phyloP scores from a whole-genome alignment of 2,113 vertebrate genomes.

The Peromyscus californicus region DNA sequence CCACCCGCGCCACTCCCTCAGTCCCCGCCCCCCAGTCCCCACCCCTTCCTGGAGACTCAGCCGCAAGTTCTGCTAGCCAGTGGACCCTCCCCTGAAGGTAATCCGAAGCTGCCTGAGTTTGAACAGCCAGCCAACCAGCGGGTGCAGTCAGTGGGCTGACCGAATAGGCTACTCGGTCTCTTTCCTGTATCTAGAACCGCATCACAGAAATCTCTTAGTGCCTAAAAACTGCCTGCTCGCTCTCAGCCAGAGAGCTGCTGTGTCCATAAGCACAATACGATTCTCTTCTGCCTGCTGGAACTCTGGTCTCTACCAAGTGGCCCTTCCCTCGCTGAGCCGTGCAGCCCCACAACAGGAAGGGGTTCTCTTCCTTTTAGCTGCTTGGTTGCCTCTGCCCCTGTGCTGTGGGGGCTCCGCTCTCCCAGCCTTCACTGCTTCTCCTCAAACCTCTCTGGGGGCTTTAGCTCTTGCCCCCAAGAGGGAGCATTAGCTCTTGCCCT shows the following conservation, averaged over 20 bases:
- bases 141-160: constrained; percentile 77
- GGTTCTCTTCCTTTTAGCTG: neutral
- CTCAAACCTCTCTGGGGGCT: neutral
- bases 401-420: neutral
- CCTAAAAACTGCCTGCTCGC: constrained; percentile 88
- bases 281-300: constrained; percentile 76
- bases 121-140: constrained; percentile 66
- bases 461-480: constrained; percentile 17
- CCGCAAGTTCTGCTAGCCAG: neutral
- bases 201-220: constrained; percentile 89
- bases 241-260: constrained; percentile 88
- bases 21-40: neutral
- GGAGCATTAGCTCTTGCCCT: constrained; percentile 26
- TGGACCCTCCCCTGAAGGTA: constrained; percentile 4
- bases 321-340: neutral
- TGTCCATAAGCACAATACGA: constrained; percentile 91
- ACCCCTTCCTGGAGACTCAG: constrained; percentile 35
- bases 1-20: neutral
- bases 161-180: constrained; percentile 81
- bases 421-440: neutral
- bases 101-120: constrained; percentile 58
- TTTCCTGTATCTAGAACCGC: constrained; percentile 85
- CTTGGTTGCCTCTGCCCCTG: neutral
- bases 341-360: neutral
- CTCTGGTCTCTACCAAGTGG: constrained; percentile 48